These are phyloP conservation scores for Calliphora vomitoria DNA, from an alignment of 2,888 invertebrate genomes.

Conservation along the genomic window DNA sequence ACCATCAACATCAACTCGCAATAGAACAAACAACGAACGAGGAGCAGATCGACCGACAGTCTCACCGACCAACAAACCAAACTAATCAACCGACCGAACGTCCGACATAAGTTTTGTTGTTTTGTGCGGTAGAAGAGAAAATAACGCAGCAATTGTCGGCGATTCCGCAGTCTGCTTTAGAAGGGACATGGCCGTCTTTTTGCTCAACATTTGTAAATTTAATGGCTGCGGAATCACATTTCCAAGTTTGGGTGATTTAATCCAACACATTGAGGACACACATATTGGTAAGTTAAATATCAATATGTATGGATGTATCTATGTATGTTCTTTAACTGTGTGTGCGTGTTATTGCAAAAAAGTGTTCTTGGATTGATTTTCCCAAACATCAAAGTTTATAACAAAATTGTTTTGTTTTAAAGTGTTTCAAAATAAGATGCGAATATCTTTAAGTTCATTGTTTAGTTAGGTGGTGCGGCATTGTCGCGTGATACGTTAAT, in stretches of 20 bases:
- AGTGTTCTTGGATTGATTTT: conserved; percentile 23
- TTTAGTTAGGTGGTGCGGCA: conserved; percentile 25
- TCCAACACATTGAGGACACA: conserved; percentile 94
- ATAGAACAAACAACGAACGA: conserved; percentile 59
- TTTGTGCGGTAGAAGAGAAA: conserved; percentile 71
- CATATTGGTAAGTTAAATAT: conserved; percentile 89
- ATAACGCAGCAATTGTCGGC: conserved; percentile 75
- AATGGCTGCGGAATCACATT: conserved; percentile 94
- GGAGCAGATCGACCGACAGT: conserved; percentile 41
- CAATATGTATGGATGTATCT: conserved; percentile 25
- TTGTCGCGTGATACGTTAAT: conserved; percentile 72
- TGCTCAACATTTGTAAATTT: conserved; percentile 95
- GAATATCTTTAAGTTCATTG: not conserved
- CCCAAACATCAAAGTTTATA: conserved; percentile 19
- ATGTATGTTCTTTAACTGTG: conserved; percentile 13
- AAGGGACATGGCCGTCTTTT: conserved; percentile 93
- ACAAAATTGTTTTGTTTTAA: conserved; percentile 4
- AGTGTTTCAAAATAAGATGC: not conserved
- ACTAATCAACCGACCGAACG: conserved; percentile 49
- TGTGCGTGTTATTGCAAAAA: conserved; percentile 37
- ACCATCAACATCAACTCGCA: conserved; percentile 45
- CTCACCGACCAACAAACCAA: conserved; percentile 11
- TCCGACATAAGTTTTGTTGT: conserved; percentile 60
- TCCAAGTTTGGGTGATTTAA: conserved; percentile 91
- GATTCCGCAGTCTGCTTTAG: conserved; percentile 84